Evolutionary conservation across 2,797 vertebrate species (phyloP).

Genomic region (Hyperoplus lanceolatus): DNA sequence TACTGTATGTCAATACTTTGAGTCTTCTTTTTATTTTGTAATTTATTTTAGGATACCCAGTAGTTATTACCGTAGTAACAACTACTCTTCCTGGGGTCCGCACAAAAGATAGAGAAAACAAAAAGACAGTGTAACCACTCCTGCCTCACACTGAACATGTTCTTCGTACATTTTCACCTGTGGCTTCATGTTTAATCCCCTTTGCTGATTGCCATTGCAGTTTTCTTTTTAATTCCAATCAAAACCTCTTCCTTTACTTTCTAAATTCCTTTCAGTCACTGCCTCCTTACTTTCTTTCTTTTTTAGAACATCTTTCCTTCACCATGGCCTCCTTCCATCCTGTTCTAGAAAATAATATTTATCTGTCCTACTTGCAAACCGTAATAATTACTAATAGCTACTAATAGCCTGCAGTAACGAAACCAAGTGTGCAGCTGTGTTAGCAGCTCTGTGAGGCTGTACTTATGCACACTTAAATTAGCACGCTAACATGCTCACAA

Average conservation of each 20-base stretch:
- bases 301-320: background rate
- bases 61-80: too few relatives aligned
- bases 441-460: background rate
- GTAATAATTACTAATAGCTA: too few relatives aligned
- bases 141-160: background rate
- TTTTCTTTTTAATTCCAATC: too few relatives aligned
- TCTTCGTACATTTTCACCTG: background rate
- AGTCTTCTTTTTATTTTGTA: background rate
- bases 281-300: background rate
- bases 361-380: background rate
- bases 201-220: background rate
- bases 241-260: too few relatives aligned
- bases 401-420: background rate
- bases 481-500: background rate
- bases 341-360: background rate
- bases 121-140: background rate
- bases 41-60: too few relatives aligned
- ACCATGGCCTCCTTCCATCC: background rate
- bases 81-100: too few relatives aligned
- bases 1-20: background rate
- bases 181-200: background rate
- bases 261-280: background rate
- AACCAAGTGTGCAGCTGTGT: background rate
- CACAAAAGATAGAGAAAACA: too few relatives aligned
- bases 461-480: background rate